Conservation (phyloP, 2,888 invertebrate species). For the Amiota minor region DNA sequence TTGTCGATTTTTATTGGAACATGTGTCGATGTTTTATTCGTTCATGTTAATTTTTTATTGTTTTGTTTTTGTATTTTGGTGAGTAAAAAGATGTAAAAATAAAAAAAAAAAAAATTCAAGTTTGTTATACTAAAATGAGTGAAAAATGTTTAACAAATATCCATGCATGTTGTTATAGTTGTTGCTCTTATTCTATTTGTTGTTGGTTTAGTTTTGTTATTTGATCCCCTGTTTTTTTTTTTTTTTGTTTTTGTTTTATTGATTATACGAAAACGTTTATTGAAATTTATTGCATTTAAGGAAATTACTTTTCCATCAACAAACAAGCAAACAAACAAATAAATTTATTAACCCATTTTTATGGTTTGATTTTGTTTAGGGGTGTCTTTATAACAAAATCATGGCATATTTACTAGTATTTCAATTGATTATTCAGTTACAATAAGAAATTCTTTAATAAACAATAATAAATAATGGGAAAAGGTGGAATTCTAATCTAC, state of each 20-base stretch:
- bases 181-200: constrained; percentile 33
- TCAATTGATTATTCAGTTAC: too few relatives aligned
- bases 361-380: constrained; percentile 20
- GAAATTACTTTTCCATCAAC: constrained; percentile 60
- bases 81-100: constrained; percentile 28
- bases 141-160: constrained; percentile 37
- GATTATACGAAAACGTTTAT: constrained; percentile 57
- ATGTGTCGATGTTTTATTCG: constrained; percentile 60
- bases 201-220: constrained; percentile 32
- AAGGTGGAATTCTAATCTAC: too few relatives aligned
- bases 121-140: neutral
- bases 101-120: constrained; percentile 46
- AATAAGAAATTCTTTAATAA: too few relatives aligned
- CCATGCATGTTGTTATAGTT: constrained; percentile 49
- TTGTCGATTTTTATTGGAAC: constrained; percentile 64
- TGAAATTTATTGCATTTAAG: constrained; percentile 68
- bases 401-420: too few relatives aligned
- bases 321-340: too few relatives aligned
- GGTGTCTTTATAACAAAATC: too few relatives aligned
- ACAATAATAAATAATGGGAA: too few relatives aligned
- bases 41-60: constrained; percentile 21
- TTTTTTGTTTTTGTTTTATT: constrained; percentile 41
- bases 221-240: too few relatives aligned
- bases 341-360: constrained; percentile 66
- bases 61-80: neutral